Percentiles rank a stretch among this genome's conserved stretches.
These are phyloP conservation scores for Poeciliopsis turrubarensis DNA, from an alignment of 2,113 vertebrate species.

Conservation along the genomic window DNA sequence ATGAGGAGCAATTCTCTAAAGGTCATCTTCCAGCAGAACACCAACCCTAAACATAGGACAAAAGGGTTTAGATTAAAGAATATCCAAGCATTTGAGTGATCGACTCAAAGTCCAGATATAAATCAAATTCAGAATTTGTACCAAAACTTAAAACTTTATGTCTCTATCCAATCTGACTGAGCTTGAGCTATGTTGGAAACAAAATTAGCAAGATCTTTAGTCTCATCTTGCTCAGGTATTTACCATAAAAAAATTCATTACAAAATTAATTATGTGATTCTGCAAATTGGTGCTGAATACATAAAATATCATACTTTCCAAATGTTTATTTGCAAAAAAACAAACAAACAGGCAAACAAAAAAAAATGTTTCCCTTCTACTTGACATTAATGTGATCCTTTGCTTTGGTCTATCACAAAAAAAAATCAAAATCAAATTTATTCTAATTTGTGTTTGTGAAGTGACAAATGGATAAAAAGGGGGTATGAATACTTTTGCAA, in stretches of 20 bases:
- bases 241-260: too few relatives aligned
- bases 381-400: neutral
- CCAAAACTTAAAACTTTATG: neutral
- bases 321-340: neutral
- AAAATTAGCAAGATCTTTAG: too few relatives aligned
- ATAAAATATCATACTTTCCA: neutral
- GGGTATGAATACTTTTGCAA: constrained; percentile 3
- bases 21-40: neutral
- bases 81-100: neutral
- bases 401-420: neutral
- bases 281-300: neutral
- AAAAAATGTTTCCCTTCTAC: neutral
- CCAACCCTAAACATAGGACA: neutral
- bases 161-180: neutral
- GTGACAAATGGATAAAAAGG: neutral
- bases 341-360: neutral
- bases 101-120: neutral
- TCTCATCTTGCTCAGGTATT: too few relatives aligned
- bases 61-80: neutral
- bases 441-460: neutral
- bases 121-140: neutral
- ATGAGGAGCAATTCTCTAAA: neutral
- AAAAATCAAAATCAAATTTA: neutral
- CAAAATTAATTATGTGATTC: too few relatives aligned
- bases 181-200: neutral